Base-by-base conservation (phyloP, 1,140 invertebrate genomes). In the Ceratina japonica region DNA sequence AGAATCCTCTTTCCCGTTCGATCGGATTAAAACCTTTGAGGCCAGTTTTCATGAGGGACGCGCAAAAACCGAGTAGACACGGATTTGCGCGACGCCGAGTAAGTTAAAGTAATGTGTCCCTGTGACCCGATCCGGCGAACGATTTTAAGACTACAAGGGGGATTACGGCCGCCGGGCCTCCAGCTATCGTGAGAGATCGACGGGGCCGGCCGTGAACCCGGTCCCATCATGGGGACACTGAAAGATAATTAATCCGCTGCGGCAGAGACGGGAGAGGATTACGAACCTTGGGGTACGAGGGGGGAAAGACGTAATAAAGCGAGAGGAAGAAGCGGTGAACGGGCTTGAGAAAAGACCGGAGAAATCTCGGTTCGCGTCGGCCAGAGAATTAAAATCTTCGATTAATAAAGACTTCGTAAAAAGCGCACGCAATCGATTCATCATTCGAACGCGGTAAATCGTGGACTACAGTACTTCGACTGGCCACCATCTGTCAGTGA, bases 351-450 rank as follows among this genome's bases (percentile, higher is more conserved):
- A 8, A 12, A 27, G 56, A 27, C 75, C 24, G 65, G 24, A 78
- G 64, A 64, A 49, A 81, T 81, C 59, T 69, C 22, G 44, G 65
- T 31, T 62, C 54, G 72, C 68, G 69, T 63, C 76, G 27, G 27
- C 31, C 58, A 49, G 72, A n/a, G n/a, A 54, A 85, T 79, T 83
- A 75, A 79, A 70, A 82, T 83, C 59, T 66, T 49, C 65, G 69
- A 82, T 86, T 85, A 82, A 86, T 82, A 82, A 79, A 52, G 44
- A 24, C 56, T 52, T 66, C 18, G 59, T 64, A 85, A 86, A 76
- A 66, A 37, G 52, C n/a, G 20, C 20, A 59, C 72, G 80, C 75
- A 64, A 84, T 82, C 68, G 79, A 80, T 85, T 61, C 76, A 27
- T 65, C 31, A 37, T 73, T 73, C 51, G 37, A 10, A 16, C 52